Evolutionary conservation across 2,113 vertebrate genomes (phyloP), one percentile per base, ranked within the genome.

Genomic region (Anguilla rostrata): DNA sequence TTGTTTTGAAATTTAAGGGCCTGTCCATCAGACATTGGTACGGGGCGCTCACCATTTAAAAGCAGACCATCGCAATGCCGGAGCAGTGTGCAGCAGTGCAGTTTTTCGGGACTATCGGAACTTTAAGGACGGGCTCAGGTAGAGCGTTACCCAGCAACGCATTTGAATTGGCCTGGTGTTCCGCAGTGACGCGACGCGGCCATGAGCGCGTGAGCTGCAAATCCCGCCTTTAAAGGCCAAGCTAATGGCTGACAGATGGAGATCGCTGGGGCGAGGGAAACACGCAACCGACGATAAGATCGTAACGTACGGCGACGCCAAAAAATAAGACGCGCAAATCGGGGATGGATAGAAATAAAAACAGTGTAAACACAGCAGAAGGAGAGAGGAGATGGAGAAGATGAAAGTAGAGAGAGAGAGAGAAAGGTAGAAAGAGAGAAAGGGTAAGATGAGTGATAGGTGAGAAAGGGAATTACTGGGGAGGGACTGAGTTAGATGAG

Each of bases 221-320:
- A 66, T 66, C 22, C 26, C 0, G 22, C 60, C 22, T 26, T 66
- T 14, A 53, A 66, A 26, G 60, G 60, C 60, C 9, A 11, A 26
- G 5, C 20, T 26, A 26, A 20, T 66, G 60, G 26, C 22, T 66
- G 60, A 66, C 60, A 66, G 60, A 66, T 66, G 60, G 22, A 66
- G 60, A 66, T 66, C 60, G 26, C 60, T 66, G 60, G 81, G 26
- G 81, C n/a, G 81, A 46, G 81, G 49, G 81, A 82, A 43, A 82
- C 20, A 53, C 81, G 15, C 7, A n/a, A 56, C 49, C 16, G 46
- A 57, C 39, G 9, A 83, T 46, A 83, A 29, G 40, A 83, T 20
- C 15, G 43, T 9, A 26, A 82, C 3, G 41, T 53, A 29, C 46
- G 41, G 22, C 15, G 6, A 9, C 18, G 14, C 12, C 46, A 83